These are phyloP conservation scores for Apodemia duryi DNA, from an alignment of 2,888 invertebrate species.

Conservation along the genomic window DNA sequence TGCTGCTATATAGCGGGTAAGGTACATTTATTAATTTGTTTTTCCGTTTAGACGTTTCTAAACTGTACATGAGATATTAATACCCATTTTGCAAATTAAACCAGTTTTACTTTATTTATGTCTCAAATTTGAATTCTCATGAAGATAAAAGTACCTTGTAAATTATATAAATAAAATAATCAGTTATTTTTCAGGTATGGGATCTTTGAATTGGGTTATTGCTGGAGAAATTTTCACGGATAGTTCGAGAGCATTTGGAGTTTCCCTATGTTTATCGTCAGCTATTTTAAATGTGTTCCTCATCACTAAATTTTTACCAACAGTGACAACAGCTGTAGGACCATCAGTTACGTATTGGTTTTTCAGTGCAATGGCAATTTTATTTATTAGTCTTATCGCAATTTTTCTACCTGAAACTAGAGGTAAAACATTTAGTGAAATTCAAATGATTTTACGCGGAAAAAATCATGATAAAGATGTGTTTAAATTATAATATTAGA, in stretches of 20 bases:
- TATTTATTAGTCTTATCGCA: slow-evolving; percentile 38
- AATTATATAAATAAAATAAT: background rate
- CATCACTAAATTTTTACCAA: slow-evolving; percentile 44
- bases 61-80: too few species aligned
- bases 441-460: slow-evolving; percentile 43
- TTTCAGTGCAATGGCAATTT: slow-evolving; percentile 39
- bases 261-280: slow-evolving; percentile 33
- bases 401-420: slow-evolving; percentile 55
- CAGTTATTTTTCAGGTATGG: slow-evolving; percentile 43
- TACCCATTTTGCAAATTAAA: too few species aligned
- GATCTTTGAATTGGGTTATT: slow-evolving; percentile 47
- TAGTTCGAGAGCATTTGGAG: slow-evolving; percentile 42
- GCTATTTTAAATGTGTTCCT: slow-evolving; percentile 38
- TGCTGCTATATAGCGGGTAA: slow-evolving; percentile 25
- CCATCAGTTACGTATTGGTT: slow-evolving; percentile 45
- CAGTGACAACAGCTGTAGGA: slow-evolving; percentile 38
- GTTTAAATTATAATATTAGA: background rate
- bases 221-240: slow-evolving; percentile 52
- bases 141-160: too few species aligned
- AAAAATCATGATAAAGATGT: background rate
- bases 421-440: slow-evolving; percentile 52
- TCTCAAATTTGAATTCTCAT: too few species aligned
- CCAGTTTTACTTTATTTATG: too few species aligned
- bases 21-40: too few species aligned
- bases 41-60: too few species aligned